These are phyloP conservation scores for Drosophila eohydei DNA, from an alignment of 2,888 invertebrate species.

Conservation along the genomic window DNA sequence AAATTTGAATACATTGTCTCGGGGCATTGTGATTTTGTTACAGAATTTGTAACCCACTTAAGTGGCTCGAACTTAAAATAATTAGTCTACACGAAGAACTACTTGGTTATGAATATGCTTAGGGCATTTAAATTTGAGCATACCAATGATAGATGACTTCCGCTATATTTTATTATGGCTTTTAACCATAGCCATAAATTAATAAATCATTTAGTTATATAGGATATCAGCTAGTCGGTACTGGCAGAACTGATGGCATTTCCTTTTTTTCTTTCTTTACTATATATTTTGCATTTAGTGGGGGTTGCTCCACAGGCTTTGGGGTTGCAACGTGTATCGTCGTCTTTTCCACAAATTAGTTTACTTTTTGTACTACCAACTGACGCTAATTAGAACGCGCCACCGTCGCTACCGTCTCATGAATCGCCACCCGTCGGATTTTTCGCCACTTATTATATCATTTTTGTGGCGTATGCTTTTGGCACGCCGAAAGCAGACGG, in stretches of 20 bases:
- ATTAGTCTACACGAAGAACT: too few relatives aligned
- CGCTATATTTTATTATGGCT: too few relatives aligned
- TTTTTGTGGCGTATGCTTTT: slow-evolving; percentile 63
- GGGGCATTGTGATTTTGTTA: neutral
- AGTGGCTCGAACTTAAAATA: neutral
- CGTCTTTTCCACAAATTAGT: slow-evolving; percentile 78
- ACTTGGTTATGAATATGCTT: neutral
- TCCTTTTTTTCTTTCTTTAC: neutral
- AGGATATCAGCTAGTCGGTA: neutral
- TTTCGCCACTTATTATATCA: slow-evolving; percentile 72
- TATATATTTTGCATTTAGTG: slow-evolving; percentile 33
- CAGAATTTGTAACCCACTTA: neutral
- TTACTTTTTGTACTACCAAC: slow-evolving; percentile 72
- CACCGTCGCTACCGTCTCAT: slow-evolving; percentile 53
- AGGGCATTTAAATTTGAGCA: too few relatives aligned
- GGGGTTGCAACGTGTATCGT: slow-evolving; percentile 49
- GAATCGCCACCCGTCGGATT: slow-evolving; percentile 48
- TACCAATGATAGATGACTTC: too few relatives aligned
- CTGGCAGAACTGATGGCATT: neutral
- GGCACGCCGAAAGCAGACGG: slow-evolving; percentile 71
- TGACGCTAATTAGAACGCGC: slow-evolving; percentile 81
- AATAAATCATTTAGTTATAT: neutral
- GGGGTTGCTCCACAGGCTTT: slow-evolving; percentile 53
- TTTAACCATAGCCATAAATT: neutral
- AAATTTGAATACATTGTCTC: slow-evolving; percentile 35